Evolutionary conservation across 2,113 vertebrate species (phyloP).

Genomic region (Brienomyrus longianalis): DNA sequence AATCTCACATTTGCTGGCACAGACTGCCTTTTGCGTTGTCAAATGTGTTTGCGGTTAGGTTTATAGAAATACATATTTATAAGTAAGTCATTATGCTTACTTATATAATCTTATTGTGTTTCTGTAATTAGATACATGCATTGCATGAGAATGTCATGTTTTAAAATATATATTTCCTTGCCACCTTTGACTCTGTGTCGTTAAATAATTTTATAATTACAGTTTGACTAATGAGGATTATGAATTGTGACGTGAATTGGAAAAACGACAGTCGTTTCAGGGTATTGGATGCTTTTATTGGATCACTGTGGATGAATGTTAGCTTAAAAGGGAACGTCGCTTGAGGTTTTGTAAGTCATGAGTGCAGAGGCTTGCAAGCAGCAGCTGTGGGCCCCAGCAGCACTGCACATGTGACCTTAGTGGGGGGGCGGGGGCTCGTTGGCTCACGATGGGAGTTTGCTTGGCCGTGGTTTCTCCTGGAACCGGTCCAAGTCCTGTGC

Average conservation of each 20-base stretch:
- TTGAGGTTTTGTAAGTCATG: neutral
- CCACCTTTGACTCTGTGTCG: neutral
- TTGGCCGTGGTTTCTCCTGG: neutral
- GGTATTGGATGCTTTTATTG: neutral
- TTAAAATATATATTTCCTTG: neutral
- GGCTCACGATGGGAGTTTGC: neutral
- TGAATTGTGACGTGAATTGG: neutral
- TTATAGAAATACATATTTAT: neutral
- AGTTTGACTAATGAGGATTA: neutral
- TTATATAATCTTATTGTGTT: neutral
- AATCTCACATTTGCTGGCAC: neutral
- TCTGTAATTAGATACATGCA: neutral
- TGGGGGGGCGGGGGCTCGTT: neutral
- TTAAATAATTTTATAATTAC: neutral
- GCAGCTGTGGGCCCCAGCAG: neutral
- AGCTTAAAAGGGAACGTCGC: neutral
- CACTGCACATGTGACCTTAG: neutral
- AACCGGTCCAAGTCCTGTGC: neutral
- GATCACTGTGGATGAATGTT: neutral
- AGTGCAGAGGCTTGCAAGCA: neutral
- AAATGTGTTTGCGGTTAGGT: neutral
- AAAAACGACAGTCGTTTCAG: neutral
- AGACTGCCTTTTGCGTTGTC: neutral
- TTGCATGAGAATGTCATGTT: neutral
- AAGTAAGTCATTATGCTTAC: neutral